Conservation (phyloP, 2,113 vertebrate genomes). For the pig (Sus scrofa) region T2T-Sscrofa CM000818.6:105564001-105564500, state of each 20-base stretch:
- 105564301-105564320: too few relatives aligned
- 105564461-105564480: too few relatives aligned
- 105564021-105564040: conserved; percentile 38
- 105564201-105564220: background rate
- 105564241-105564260: background rate
- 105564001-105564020: conserved; percentile 24
- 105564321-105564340: too few relatives aligned
- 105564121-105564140: background rate
- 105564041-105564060: background rate
- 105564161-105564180: background rate
- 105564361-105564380: too few relatives aligned
- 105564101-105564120: background rate
- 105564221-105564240: background rate
- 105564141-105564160: background rate
- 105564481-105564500: too few relatives aligned
- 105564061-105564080: background rate
- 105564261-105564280: conserved; percentile 8
- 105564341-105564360: too few relatives aligned
- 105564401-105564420: too few relatives aligned
- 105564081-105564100: background rate
- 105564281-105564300: background rate
- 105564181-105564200: background rate
- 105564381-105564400: too few relatives aligned
- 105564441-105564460: too few relatives aligned
- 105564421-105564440: too few relatives aligned